Conservation (phyloP, 2,888 invertebrate species). For the Cephus nigrinus region DNA sequence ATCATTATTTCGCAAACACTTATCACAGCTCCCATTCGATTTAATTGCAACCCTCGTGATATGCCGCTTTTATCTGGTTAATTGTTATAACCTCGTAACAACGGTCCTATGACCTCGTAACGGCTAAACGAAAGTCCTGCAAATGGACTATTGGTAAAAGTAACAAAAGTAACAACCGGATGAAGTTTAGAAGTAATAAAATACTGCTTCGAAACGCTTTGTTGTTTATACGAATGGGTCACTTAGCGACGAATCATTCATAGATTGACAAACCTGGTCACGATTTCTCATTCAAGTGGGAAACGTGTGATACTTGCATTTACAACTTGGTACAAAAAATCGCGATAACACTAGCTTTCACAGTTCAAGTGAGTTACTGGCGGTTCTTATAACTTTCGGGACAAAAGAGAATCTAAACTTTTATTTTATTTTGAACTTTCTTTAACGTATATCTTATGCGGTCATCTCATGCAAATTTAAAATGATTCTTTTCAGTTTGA, state of each 20-base stretch:
- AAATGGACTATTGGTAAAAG: neutral
- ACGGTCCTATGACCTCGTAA: neutral
- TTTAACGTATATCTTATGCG: no score
- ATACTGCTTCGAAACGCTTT: neutral
- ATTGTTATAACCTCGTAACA: neutral
- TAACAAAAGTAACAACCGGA: neutral
- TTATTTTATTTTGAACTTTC: no score
- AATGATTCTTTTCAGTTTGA: no score
- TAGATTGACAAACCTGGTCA: neutral
- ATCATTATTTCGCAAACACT: neutral
- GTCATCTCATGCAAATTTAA: no score
- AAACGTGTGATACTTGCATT: neutral
- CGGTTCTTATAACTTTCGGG: no score
- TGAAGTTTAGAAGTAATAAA: neutral
- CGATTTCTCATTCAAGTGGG: neutral
- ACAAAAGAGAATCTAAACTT: no score
- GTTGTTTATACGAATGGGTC: neutral
- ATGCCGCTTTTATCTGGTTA: neutral
- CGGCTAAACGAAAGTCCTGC: neutral
- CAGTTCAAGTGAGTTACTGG: no score
- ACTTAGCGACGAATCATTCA: neutral
- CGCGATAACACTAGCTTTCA: no score
- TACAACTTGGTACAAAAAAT: neutral
- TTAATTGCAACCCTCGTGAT: neutral
- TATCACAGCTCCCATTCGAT: neutral